Conservation (phyloP, 37 sponge, comb jelly and placozoan species). For the Agelas oroides region DNA sequence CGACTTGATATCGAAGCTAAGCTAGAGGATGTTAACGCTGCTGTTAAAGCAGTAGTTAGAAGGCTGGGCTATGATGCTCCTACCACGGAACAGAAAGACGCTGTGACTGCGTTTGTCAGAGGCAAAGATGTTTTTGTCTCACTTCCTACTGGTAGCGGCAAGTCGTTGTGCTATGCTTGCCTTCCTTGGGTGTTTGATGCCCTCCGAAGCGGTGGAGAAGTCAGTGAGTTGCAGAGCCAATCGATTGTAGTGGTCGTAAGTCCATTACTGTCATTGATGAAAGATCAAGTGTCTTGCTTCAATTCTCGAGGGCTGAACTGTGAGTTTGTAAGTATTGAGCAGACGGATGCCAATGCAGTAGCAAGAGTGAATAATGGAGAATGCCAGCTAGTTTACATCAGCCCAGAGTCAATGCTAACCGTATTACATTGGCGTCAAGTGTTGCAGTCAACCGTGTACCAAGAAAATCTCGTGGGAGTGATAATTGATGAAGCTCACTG, state of each 20-base stretch:
- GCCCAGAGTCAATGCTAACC: constrained; percentile 5
- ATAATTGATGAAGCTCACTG: constrained; percentile 18
- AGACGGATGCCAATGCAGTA: too few relatives aligned
- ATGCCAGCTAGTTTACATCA: constrained; percentile 3
- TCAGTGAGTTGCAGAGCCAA: not conserved
- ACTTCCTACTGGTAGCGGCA: constrained; percentile 48
- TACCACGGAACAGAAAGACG: constrained; percentile 3
- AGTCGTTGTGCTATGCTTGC: constrained; percentile 44
- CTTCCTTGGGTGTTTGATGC: constrained; percentile 30
- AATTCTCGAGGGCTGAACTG: too few relatives aligned
- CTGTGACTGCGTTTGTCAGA: constrained; percentile 9
- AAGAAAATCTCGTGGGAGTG: constrained; percentile 1
- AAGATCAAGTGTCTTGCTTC: too few relatives aligned
- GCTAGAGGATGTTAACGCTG: not conserved
- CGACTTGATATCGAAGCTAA: too few relatives aligned
- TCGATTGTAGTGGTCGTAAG: too few relatives aligned
- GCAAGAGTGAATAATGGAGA: not conserved
- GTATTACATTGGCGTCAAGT: constrained; percentile 5
- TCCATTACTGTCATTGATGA: too few relatives aligned
- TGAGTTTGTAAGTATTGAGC: too few relatives aligned
- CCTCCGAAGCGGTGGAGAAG: not conserved
- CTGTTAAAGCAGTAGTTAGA: not conserved
- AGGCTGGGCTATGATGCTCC: constrained; percentile 7
- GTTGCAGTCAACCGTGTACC: not conserved
- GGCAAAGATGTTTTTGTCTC: constrained; percentile 51